Base-by-base conservation (phyloP, 1,140 invertebrate genomes). In the Scaptodrosophila lebanonensis region DNA sequence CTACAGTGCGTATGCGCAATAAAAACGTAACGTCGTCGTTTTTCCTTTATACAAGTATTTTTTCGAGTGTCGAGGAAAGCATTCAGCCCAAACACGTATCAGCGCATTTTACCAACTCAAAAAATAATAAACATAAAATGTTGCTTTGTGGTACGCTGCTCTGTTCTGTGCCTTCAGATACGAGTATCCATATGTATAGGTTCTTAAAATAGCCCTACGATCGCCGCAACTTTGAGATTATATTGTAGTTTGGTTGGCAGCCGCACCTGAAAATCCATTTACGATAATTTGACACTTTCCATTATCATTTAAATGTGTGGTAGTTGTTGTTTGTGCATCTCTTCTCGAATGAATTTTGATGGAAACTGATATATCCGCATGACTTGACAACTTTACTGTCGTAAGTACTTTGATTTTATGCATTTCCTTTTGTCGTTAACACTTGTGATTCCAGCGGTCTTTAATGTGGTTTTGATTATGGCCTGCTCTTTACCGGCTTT, bases 401-500 rank as follows among this genome's bases (percentile, higher is more conserved):
- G 53, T 57, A 57, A 63, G 53, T 50, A 50, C 59, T 25, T 17
- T n/a, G 30, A 51, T 61, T 62, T 57, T 57, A 49, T 49, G 44
- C 54, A 63, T 63, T 63, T 63, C 53, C 60, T 58, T 44, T 30
- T 39, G 44, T 45, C 54, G 47, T 63, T 50, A 72, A 64, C 47
- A 52, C 59, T 43, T 29, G 63, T 48, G 42, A 52, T 57, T 67
- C 58, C 50, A 72, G 68, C 69, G 68, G 62, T 47, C n/a, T 59
- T 57, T 68, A 60, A 60, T 69, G 54, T 45, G 59, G 53, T 44
- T 61, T 73, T 75, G 70, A 73, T 75, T 43, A 42, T 50, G 67
- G 69, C 47, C n/a, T n/a, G n/a, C n/a, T n/a, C n/a, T n/a, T n/a
- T n/a, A n/a, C n/a, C n/a, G n/a, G n/a, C n/a, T n/a, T n/a, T n/a